Conservation (phyloP, 1,140 invertebrate genomes). For the Nylanderia fulva region DNA sequence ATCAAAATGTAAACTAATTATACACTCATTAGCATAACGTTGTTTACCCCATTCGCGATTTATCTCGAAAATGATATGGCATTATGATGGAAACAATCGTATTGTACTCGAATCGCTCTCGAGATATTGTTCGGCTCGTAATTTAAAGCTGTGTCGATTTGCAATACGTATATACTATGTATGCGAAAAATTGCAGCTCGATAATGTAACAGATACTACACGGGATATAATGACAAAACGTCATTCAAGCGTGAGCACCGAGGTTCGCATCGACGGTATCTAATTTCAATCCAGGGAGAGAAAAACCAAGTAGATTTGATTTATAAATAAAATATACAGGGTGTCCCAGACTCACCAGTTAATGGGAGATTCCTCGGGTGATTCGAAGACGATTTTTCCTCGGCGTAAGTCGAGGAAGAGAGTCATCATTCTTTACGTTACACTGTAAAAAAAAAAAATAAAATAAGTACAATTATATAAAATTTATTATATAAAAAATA, state of each 20-base stretch:
- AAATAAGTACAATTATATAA: too few relatives aligned
- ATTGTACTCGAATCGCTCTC: background rate
- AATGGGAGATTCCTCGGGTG: too few relatives aligned
- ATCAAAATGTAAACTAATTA: conserved; percentile 25
- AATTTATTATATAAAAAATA: too few relatives aligned
- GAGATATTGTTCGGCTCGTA: background rate
- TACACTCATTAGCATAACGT: conserved; percentile 22
- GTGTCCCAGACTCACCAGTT: too few relatives aligned
- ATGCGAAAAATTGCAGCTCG: background rate
- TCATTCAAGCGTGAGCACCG: background rate
- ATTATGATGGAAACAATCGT: background rate
- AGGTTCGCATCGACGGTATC: background rate
- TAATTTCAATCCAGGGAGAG: conserved; percentile 6
- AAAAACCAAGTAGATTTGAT: conserved; percentile 33
- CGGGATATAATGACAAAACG: background rate
- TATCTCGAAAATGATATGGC: background rate
- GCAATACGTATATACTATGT: background rate
- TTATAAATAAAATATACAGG: conserved; percentile 55
- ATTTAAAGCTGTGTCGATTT: background rate
- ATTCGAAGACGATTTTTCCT: too few relatives aligned
- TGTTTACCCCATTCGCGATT: background rate
- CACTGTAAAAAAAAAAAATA: too few relatives aligned
- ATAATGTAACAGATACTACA: too few relatives aligned
- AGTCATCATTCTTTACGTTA: too few relatives aligned
- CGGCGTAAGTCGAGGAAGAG: too few relatives aligned